These are phyloP conservation scores for Drosophila pseudoananassae DNA, from an alignment of 1,140 invertebrate species.

Conservation along the genomic window DNA sequence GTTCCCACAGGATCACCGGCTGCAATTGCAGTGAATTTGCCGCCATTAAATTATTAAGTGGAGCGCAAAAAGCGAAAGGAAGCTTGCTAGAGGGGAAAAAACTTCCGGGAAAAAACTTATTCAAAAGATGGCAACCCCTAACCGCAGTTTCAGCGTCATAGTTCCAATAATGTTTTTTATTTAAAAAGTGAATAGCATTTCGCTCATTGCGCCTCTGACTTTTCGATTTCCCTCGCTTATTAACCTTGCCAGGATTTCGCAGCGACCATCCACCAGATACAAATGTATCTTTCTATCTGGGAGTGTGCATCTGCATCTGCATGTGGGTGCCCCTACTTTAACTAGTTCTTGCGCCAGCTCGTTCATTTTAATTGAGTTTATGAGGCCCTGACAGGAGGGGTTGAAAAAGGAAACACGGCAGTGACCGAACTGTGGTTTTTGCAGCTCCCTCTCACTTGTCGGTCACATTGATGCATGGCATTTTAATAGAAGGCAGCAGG, in stretches of 20 bases:
- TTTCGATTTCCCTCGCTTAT: conserved; percentile 48
- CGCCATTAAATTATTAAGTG: conserved; percentile 77
- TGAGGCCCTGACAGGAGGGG: conserved; percentile 51
- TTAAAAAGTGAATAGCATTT: not conserved
- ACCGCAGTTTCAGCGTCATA: conserved; percentile 10
- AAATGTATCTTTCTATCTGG: conserved; percentile 5
- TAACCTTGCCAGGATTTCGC: conserved; percentile 56
- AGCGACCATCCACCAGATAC: conserved; percentile 4
- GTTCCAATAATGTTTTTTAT: not conserved
- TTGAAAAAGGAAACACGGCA: conserved; percentile 18
- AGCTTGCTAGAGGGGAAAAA: conserved; percentile 19
- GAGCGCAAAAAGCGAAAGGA: conserved; percentile 42
- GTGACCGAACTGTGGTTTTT: conserved; percentile 17
- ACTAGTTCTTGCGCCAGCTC: conserved; percentile 43
- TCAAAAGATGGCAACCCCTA: conserved; percentile 53
- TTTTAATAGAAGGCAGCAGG: conserved; percentile 66
- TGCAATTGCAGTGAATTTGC: conserved; percentile 45
- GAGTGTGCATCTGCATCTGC: conserved; percentile 28
- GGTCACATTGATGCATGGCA: conserved; percentile 73
- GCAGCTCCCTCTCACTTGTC: conserved; percentile 41
- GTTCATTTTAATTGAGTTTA: conserved; percentile 77
- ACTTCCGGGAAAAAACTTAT: conserved; percentile 50
- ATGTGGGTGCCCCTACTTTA: conserved; percentile 52
- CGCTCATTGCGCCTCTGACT: conserved; percentile 13
- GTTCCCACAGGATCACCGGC: conserved; percentile 44